These are phyloP conservation scores for Siderastrea siderea DNA, from an alignment of 92 coral and sea anemone species.

Conservation along the genomic window DNA sequence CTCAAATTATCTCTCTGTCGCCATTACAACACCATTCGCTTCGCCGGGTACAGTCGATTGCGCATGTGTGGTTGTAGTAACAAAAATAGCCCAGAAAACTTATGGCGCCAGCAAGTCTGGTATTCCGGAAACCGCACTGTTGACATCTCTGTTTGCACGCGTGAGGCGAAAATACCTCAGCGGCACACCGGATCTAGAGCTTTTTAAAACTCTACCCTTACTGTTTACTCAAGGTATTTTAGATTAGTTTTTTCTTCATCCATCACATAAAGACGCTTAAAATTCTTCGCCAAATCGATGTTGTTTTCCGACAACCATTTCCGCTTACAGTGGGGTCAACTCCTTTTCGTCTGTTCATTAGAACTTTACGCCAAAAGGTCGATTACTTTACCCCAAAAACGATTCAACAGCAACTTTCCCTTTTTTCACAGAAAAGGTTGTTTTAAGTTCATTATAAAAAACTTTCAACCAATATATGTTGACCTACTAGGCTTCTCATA, in stretches of 20 bases:
- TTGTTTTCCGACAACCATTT: background rate
- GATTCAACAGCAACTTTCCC: background rate
- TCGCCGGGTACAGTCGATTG: background rate
- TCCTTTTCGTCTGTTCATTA: background rate
- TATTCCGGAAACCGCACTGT: slow-evolving; percentile 62
- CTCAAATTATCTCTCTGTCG: background rate
- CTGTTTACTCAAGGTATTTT: slow-evolving; percentile 38
- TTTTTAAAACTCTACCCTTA: background rate
- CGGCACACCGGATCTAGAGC: slow-evolving; percentile 31
- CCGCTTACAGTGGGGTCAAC: background rate
- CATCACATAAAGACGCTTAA: background rate
- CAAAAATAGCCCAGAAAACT: slow-evolving; percentile 59
- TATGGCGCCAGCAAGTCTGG: slow-evolving; percentile 77
- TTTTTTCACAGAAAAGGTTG: background rate
- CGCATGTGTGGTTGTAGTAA: slow-evolving; percentile 32
- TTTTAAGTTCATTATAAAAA: background rate
- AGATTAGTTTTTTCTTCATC: background rate
- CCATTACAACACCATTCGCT: background rate
- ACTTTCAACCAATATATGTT: slow-evolving; percentile 3
- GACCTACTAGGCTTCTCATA: background rate
- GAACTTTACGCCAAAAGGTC: background rate
- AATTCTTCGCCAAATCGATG: background rate
- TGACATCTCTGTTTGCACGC: slow-evolving; percentile 32
- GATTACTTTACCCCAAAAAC: background rate
- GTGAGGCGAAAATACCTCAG: slow-evolving; percentile 32